A percentile compares a stretch with the other conserved stretches of the same genome.
Conservation (phyloP, 2,113 vertebrate species). For the Danionella cerebrum region DNA sequence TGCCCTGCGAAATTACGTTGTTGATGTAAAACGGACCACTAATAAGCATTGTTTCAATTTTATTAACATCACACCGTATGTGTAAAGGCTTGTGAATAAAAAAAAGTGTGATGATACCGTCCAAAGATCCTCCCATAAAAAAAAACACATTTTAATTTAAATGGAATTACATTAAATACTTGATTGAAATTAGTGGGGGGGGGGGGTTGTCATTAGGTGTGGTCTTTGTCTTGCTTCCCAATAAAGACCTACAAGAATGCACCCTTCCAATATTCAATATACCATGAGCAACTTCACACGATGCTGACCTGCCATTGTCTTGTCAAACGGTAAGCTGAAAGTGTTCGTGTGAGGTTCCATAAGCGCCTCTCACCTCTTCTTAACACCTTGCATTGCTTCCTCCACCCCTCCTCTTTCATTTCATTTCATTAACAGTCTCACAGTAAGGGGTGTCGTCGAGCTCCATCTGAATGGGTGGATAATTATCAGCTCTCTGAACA, state of each 20-base stretch:
- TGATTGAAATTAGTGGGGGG: too few relatives aligned
- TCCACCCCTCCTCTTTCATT: not conserved
- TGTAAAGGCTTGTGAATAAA: too few relatives aligned
- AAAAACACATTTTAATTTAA: too few relatives aligned
- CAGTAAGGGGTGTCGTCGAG: conserved; percentile 3
- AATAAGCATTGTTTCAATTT: too few relatives aligned
- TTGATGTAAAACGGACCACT: too few relatives aligned
- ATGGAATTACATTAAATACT: too few relatives aligned
- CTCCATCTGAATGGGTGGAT: not conserved
- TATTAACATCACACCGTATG: too few relatives aligned
- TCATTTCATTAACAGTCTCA: conserved; percentile 27
- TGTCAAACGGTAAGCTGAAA: not conserved
- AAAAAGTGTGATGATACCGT: too few relatives aligned
- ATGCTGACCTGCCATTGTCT: not conserved
- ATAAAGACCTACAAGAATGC: not conserved
- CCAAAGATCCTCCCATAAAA: too few relatives aligned
- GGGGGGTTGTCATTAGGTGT: too few relatives aligned
- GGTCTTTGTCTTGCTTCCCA: not conserved
- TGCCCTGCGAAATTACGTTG: too few relatives aligned
- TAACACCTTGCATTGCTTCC: not conserved
- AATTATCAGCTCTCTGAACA: conserved; percentile 10
- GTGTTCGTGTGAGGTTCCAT: not conserved
- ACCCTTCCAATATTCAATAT: not conserved
- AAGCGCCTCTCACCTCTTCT: conserved; percentile 10
- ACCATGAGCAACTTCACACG: not conserved